A percentile compares a stretch with the other conserved stretches of the same genome.
Evolutionary conservation across 2,797 vertebrate species (phyloP).

Genomic region (Helostoma temminkii): DNA sequence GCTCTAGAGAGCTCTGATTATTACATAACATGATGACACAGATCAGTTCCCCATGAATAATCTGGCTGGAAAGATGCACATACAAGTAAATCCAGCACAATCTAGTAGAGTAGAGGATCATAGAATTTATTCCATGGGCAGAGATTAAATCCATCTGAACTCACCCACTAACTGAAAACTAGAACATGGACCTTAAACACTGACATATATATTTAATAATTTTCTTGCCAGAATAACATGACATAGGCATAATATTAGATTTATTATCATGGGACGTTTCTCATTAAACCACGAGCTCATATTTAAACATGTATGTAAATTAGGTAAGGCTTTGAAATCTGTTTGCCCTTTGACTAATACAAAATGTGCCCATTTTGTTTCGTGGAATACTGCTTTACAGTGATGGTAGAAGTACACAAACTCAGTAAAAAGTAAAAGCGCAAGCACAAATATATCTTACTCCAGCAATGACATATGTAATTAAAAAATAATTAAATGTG

Average conservation of each 20-base stretch:
- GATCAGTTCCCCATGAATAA: slow-evolving; percentile 49
- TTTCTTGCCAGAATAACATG: not conserved
- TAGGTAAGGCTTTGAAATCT: too few relatives aligned
- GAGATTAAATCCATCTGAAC: not conserved
- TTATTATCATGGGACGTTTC: not conserved
- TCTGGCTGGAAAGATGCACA: slow-evolving; percentile 38
- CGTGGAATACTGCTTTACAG: too few relatives aligned
- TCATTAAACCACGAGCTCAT: not conserved
- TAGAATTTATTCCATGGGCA: slow-evolving; percentile 1
- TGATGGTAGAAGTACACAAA: too few relatives aligned
- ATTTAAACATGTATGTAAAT: too few relatives aligned
- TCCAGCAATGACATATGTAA: too few relatives aligned
- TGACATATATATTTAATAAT: not conserved
- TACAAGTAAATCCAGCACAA: slow-evolving; percentile 27
- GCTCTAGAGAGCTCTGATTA: slow-evolving; percentile 34
- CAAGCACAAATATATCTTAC: too few relatives aligned
- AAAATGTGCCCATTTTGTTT: too few relatives aligned
- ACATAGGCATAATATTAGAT: not conserved
- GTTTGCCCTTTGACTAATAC: too few relatives aligned
- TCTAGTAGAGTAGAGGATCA: slow-evolving; percentile 18
- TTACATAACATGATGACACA: slow-evolving; percentile 58
- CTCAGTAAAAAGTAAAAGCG: too few relatives aligned
- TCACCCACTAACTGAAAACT: not conserved
- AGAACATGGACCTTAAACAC: not conserved
- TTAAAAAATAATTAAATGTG: too few relatives aligned